Conservation (phyloP, 1,140 invertebrate species). For the Bombus haemorrhoidalis region DNA sequence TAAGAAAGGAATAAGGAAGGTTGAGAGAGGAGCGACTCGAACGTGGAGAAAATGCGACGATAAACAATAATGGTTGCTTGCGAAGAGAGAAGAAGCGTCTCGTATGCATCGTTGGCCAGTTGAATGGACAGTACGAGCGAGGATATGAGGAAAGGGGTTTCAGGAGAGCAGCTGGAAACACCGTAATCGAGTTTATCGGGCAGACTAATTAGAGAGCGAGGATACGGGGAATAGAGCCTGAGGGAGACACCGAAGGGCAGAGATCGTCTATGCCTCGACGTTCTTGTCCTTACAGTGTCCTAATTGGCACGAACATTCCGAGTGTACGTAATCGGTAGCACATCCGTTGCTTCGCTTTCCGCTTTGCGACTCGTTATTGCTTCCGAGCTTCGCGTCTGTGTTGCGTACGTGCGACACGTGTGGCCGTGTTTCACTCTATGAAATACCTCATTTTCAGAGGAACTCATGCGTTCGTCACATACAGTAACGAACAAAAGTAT, state of each 20-base stretch:
- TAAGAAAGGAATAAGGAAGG: not conserved
- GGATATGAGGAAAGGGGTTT: slow-evolving; percentile 36
- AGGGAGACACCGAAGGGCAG: slow-evolving; percentile 62
- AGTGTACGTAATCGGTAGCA: slow-evolving; percentile 25
- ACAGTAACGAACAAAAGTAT: too few species aligned
- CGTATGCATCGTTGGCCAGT: slow-evolving; percentile 29
- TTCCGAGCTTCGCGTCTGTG: not conserved
- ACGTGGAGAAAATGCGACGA: not conserved
- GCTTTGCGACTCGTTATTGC: slow-evolving; percentile 13
- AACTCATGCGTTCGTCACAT: too few species aligned
- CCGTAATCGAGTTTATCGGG: slow-evolving; percentile 71
- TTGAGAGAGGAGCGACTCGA: not conserved
- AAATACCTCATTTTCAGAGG: not conserved
- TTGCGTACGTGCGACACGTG: too few species aligned
- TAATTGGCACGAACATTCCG: slow-evolving; percentile 60
- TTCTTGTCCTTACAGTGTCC: slow-evolving; percentile 59
- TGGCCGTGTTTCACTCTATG: too few species aligned
- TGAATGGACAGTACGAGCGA: slow-evolving; percentile 35
- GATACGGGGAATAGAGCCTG: slow-evolving; percentile 62
- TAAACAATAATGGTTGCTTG: slow-evolving; percentile 28
- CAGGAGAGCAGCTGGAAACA: slow-evolving; percentile 41
- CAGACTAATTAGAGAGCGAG: slow-evolving; percentile 73
- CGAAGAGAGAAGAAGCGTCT: slow-evolving; percentile 27
- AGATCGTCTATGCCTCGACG: slow-evolving; percentile 57
- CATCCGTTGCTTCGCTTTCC: slow-evolving; percentile 30